Evolutionary conservation across 1,140 invertebrate genomes (phyloP), one percentile per base, ranked within the genome.

Genomic region (Drosophila sproati): DNA sequence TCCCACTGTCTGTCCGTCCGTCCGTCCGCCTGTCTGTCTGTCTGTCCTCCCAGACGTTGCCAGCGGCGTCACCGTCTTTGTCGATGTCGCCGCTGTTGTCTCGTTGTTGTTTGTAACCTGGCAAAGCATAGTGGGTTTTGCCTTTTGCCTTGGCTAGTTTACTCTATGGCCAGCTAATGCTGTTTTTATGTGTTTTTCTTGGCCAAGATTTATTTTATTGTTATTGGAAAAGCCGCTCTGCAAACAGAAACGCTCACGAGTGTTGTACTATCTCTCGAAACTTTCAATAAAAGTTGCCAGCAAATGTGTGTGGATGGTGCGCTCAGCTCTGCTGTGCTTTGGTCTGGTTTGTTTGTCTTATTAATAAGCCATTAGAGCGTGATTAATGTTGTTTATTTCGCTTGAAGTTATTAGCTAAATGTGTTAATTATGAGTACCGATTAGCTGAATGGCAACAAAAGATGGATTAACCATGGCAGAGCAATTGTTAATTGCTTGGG

Each of bases 161-260:
- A 70, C 61, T 88, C 83, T 88, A 88, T 80, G 83, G 67, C 70
- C 80, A 89, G 77, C 77, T 83, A 88, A 88, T 85, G 85, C 80
- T 73, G 73, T 85, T 89, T 89, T 88, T 88, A 89, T 88, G 85
- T 89, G 74, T 88, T 86, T 86, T 74, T 88, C 85, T 88, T 88
- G 80, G 85, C 77, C 77, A 88, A 88, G 80, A 88, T 88, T 88
- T 88, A 88, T 88, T 85, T 88, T 85, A 88, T 88, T 88, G 85
- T 88, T 88, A 88, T 85, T 81, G 74, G 74, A 80, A 73, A 73
- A 74, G 78, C 76, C 66, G 71, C 66, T 77, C 41, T 34, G 63
- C 59, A 73, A 37, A 54, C 57, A 51, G 31, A 47, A 28, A 74
- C 41, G 20, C 29, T 31, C 37, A 31, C 28, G 28, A 31, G 54